Conservation (phyloP, 2,888 invertebrate genomes). For the Acronicta psi region DNA sequence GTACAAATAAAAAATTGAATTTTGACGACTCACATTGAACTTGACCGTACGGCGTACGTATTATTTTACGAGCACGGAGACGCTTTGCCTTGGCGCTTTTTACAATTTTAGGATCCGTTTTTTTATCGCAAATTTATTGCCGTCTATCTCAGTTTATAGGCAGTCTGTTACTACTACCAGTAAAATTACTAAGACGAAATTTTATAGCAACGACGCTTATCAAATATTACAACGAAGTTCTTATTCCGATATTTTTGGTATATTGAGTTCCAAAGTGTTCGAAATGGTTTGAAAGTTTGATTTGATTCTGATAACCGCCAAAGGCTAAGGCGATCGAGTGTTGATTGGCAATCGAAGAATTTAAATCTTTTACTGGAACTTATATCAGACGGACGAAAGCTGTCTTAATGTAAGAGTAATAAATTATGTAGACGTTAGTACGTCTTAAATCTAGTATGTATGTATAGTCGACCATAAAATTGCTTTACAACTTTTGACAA, state of each 20-base stretch:
- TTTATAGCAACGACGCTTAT: conserved; percentile 44
- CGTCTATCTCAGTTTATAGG: conserved; percentile 50
- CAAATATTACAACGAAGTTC: conserved; percentile 37
- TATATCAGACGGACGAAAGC: neutral
- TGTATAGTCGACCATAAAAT: no score
- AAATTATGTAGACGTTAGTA: no score
- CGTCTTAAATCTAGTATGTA: no score
- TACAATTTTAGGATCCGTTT: conserved; percentile 43
- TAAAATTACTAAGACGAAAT: conserved; percentile 45
- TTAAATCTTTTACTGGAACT: conserved; percentile 1
- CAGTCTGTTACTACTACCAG: conserved; percentile 42
- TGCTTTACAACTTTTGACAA: no score
- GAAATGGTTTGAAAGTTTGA: conserved; percentile 32
- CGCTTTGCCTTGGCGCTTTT: conserved; percentile 22
- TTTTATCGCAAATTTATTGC: conserved; percentile 51
- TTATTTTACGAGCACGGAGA: conserved; percentile 42
- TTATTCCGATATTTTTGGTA: conserved; percentile 27
- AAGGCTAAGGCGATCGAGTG: conserved; percentile 15
- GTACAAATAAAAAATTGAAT: conserved; percentile 28
- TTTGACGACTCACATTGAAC: conserved; percentile 29
- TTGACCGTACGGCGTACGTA: conserved; percentile 41
- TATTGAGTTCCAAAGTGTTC: conserved; percentile 43
- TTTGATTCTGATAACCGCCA: conserved; percentile 35
- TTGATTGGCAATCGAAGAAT: conserved; percentile 25
- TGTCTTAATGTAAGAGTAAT: no score